A percentile compares a stretch with the other conserved stretches of the same genome.
Evolutionary conservation across 2,113 vertebrate species (phyloP).

Genomic region (Tachysurus fulvidraco): DNA sequence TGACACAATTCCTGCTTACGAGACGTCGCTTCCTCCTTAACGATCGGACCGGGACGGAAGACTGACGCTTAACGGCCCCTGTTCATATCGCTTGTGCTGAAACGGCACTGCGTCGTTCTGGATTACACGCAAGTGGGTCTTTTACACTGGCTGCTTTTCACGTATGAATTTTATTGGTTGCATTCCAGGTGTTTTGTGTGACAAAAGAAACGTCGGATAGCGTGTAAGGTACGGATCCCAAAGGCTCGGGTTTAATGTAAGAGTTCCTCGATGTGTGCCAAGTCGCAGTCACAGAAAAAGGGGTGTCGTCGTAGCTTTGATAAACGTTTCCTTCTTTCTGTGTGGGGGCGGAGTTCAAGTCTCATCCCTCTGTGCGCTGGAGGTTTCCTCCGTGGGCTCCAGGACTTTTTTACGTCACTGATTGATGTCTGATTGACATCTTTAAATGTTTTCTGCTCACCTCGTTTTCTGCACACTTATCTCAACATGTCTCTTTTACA

Average conservation of each 20-base stretch:
- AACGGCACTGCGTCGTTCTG: neutral
- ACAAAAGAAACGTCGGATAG: constrained; percentile 46
- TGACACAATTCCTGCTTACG: constrained; percentile 27
- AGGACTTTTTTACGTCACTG: too few species aligned
- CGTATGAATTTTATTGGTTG: constrained; percentile 31
- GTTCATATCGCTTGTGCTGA: constrained; percentile 40
- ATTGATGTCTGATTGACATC: too few species aligned
- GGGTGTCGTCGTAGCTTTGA: neutral
- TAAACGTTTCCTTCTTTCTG: neutral
- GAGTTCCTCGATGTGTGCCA: neutral
- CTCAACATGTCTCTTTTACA: too few species aligned
- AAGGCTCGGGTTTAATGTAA: neutral
- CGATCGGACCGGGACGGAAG: constrained; percentile 29
- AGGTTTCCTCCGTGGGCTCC: too few species aligned
- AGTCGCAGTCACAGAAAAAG: neutral
- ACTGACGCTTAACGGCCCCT: constrained; percentile 18
- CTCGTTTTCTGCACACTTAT: too few species aligned
- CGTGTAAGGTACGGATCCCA: neutral
- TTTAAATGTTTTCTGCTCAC: too few species aligned
- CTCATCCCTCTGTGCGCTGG: too few species aligned
- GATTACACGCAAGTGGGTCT: neutral
- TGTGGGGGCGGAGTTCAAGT: too few species aligned
- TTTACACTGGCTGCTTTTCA: neutral
- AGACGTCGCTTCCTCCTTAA: constrained; percentile 33
- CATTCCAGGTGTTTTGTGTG: constrained; percentile 26